Evolutionary conservation across 2,113 vertebrate genomes (phyloP), one percentile per base, ranked within the genome.

Genomic region (Anser cygnoides): DNA sequence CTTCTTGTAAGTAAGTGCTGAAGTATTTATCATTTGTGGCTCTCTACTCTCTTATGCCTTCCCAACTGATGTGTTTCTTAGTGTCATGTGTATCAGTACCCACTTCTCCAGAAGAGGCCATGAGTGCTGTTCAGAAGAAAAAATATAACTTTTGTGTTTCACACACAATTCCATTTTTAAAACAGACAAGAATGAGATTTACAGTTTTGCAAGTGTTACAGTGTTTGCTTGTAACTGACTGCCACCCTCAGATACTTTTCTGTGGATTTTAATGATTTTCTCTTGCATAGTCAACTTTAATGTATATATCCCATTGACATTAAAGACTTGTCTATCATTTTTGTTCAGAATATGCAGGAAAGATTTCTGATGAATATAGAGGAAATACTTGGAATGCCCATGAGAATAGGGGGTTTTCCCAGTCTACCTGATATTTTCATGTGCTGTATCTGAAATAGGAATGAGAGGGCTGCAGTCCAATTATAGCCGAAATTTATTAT

Each of bases 1-100:
- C 23, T 59, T 80, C 50, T 81, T 5, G 13, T 20, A 71, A 78
- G 9, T 81, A 7, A 49, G 46, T 49, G 20, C 21, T 67, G 21
- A 55, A 74, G 11, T 74, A 81, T 39, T 35, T 78, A 17, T 55
- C 1, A 21, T 55, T 67, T 63, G 11, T 55, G 37, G 10, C 67
- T 15, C 16, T 71, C 41, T 55, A 26, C 13, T 61, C 21, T 35
- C 2, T 65, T 58, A 43, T 67, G 77, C 13, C 39, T 59, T 81
- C 61, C 39, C 57, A 78, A n/a, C 21, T 31, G 4, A 31, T 61
- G 22, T 75, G 1, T 10, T 52, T 57, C 41, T 59, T 67, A 31
- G 21, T n/a, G 21, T 66, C 33, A 37, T 1, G 2, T 0, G 0
- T 74, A 81, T 33, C 29, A 1, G 0, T 49, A 11, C 29, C 43